A percentile compares a stretch with the other conserved stretches of the same genome.
Conservation (phyloP, 1,140 invertebrate genomes). For the Orius insidiosus region DNA sequence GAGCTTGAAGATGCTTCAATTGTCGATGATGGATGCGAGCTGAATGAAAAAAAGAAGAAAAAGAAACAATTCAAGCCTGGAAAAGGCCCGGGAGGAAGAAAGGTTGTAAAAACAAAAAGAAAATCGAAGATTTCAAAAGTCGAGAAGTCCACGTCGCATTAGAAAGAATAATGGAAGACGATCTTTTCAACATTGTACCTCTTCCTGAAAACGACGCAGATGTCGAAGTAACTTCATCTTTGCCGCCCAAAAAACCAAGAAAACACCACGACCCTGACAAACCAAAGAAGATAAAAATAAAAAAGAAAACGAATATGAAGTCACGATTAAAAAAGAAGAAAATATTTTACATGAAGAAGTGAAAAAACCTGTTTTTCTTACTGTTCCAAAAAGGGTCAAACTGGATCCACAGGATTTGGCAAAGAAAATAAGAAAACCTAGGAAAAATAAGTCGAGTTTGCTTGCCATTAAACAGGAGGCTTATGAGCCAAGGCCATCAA, state of each 20-base stretch:
- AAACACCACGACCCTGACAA: background rate
- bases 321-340: background rate
- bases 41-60: conserved; percentile 27
- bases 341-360: too few species aligned
- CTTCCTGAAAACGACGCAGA: background rate
- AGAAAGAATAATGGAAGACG: too few species aligned
- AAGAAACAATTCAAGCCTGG: conserved; percentile 21
- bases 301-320: conserved; percentile 4
- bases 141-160: too few species aligned
- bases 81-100: background rate
- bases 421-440: too few species aligned
- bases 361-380: too few species aligned
- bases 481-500: too few species aligned
- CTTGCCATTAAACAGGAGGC: too few species aligned
- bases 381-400: too few species aligned
- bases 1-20: conserved; percentile 33
- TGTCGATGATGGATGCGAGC: conserved; percentile 35
- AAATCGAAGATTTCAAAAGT: conserved; percentile 6
- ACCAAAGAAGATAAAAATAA: conserved; percentile 1
- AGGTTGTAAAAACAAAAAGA: conserved; percentile 9
- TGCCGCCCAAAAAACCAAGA: too few species aligned
- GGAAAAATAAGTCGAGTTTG: too few species aligned
- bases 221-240: background rate
- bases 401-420: too few species aligned
- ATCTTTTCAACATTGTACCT: too few species aligned